phyloP scores from a whole-genome alignment of 2,888 invertebrate species.

The Tricholauxania praeusta region DNA sequence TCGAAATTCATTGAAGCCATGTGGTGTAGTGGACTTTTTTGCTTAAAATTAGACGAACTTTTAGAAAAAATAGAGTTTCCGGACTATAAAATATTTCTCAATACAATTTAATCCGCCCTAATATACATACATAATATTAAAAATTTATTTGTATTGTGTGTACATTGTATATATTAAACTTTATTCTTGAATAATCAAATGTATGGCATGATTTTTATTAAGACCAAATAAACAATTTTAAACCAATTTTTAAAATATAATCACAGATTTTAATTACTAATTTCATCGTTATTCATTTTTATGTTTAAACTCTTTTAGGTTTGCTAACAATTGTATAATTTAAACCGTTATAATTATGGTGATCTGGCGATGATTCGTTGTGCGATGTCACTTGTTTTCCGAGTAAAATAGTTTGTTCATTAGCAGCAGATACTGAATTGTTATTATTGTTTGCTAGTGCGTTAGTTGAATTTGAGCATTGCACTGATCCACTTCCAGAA shows the following conservation, averaged over 20 bases:
- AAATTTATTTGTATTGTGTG: not conserved
- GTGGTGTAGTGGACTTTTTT: too few species aligned
- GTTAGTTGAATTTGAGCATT: not conserved
- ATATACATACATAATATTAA: too few species aligned
- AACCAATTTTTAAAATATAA: constrained; percentile 48
- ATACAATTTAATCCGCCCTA: too few species aligned
- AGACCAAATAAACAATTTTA: constrained; percentile 36
- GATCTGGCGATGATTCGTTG: constrained; percentile 70
- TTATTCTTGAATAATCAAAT: constrained; percentile 5
- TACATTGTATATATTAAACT: constrained; percentile 5
- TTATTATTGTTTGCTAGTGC: constrained; percentile 59
- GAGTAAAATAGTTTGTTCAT: constrained; percentile 11
- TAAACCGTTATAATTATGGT: constrained; percentile 80
- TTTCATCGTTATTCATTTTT: constrained; percentile 23
- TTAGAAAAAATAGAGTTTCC: too few species aligned
- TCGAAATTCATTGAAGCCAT: too few species aligned
- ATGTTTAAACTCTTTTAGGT: constrained; percentile 80
- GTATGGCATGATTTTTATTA: constrained; percentile 11
- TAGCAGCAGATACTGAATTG: constrained; percentile 31
- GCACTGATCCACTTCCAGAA: constrained; percentile 58
- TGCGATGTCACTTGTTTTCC: not conserved
- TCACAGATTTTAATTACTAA: constrained; percentile 50
- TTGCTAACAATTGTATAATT: constrained; percentile 88
- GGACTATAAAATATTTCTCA: too few species aligned
- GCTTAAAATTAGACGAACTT: too few species aligned